Base-by-base conservation (phyloP, 2,888 invertebrate genomes). In the Dryococelus australis region DNA sequence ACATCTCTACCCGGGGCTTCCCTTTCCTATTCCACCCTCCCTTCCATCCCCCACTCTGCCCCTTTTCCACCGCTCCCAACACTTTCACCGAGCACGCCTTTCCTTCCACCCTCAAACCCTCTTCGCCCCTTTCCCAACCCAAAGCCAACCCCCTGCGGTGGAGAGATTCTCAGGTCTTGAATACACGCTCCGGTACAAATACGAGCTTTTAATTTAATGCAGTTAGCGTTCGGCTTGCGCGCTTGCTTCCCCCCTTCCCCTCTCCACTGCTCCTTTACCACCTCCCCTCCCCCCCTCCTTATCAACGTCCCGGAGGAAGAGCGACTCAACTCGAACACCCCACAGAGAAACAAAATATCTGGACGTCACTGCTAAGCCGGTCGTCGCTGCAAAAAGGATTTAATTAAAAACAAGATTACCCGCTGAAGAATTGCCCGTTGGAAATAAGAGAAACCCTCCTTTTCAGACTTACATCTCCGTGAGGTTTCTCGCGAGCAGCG, bases 191-290 rank as follows among this genome's bases (percentile, higher is more conserved):
- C 83, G 83, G 83, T 83, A 83, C 43, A 83, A 83, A 83, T 83
- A 35, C 43, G 83, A 83, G 83, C 35, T 83, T 83, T 83, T 83
- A 43, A 83, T 83, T 83, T 83, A 83, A 83, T 83, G 83, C 43
- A 83, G 83, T 65, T 65, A 65, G 83, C 28, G 28, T 83, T 27
- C 43, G 83, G 83, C 65, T 65, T n/a, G 65, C 65, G 65, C 65
- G 65, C 65, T 35, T 35, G 83, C 35, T 83, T 28, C 83, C 16
- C 35, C 28, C 3, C 27, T 16, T 26, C n/a, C 16, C 80, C 80
- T 80, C 28, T 4, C n/a, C 80, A n/a, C n/a, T 26, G 4, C 13
- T 80, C 35, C 28, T 43, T 35, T 20, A 13, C 83, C 83, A 83
- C 28, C 43, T 0, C 4, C 83, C 6, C 28, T 27, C 83, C n/a